Conservation (phyloP, 2,888 invertebrate species). For the Pheosia gnoma region DNA sequence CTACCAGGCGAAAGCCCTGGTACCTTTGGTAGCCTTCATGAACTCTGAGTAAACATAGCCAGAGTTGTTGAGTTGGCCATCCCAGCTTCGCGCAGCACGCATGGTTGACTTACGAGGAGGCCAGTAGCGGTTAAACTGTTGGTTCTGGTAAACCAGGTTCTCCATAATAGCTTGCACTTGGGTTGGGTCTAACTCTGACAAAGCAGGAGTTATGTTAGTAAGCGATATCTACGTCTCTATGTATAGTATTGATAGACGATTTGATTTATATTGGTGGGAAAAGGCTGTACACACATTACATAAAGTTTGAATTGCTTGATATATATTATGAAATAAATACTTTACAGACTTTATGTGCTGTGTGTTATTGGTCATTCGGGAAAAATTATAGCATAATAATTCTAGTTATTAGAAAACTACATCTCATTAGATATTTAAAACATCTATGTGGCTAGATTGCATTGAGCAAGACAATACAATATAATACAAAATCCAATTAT, state of each 20-base stretch:
- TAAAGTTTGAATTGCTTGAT: no score
- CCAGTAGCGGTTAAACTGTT: conserved; percentile 71
- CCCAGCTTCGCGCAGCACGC: conserved; percentile 62
- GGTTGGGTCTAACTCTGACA: conserved; percentile 74
- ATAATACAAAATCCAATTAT: no score
- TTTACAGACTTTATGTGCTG: background rate
- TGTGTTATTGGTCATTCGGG: no score
- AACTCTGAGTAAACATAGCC: conserved; percentile 66
- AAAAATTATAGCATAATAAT: no score
- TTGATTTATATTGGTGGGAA: no score
- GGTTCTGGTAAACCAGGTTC: conserved; percentile 64
- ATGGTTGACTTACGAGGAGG: conserved; percentile 60
- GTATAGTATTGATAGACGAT: background rate
- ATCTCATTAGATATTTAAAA: background rate
- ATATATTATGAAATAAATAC: no score
- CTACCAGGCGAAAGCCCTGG: conserved; percentile 51
- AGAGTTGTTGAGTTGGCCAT: conserved; percentile 65
- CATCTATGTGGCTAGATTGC: no score
- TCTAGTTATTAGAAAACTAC: no score
- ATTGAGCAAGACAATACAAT: no score
- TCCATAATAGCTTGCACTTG: conserved; percentile 76
- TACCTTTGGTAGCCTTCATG: conserved; percentile 75
- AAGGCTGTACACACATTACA: no score
- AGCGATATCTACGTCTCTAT: conserved; percentile 33
- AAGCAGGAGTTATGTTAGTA: conserved; percentile 62